These are phyloP conservation scores for Neoitamus cyanurus DNA, from an alignment of 2,888 invertebrate species.

Conservation along the genomic window DNA sequence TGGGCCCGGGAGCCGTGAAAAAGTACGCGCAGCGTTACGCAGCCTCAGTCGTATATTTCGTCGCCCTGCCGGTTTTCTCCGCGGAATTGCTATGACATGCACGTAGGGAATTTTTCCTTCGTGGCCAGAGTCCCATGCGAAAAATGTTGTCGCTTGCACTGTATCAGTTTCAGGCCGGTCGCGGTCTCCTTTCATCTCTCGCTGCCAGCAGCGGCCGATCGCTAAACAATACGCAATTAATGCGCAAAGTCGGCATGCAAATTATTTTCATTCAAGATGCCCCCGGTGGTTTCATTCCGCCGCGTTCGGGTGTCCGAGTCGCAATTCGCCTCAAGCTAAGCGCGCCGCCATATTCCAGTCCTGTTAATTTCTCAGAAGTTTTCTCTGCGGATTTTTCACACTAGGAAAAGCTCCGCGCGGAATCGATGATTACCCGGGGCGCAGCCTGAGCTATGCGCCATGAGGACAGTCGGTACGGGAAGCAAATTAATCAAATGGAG, in stretches of 20 bases:
- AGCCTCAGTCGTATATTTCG: neutral
- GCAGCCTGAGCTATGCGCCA: neutral
- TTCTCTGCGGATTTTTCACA: neutral
- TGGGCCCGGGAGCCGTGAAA: neutral
- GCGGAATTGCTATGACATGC: conserved; percentile 13
- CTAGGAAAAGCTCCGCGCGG: neutral
- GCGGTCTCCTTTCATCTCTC: conserved; percentile 34
- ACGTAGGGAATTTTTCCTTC: conserved; percentile 38
- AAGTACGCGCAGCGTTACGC: neutral
- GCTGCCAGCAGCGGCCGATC: neutral
- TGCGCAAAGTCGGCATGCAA: conserved; percentile 39
- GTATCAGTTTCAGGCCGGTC: conserved; percentile 21
- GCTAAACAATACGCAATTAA: conserved; percentile 46
- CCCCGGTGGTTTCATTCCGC: neutral
- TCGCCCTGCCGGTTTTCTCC: neutral
- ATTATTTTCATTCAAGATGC: conserved; percentile 38
- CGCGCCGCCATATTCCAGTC: neutral
- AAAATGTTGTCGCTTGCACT: conserved; percentile 35
- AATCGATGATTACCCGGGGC: neutral
- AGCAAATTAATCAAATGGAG: neutral
- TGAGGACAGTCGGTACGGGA: neutral
- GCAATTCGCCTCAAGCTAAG: neutral
- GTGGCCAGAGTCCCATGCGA: conserved; percentile 32
- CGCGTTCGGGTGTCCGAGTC: neutral
- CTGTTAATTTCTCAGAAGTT: neutral